phyloP scores from a whole-genome alignment of 2,797 vertebrate genomes.

The Thunnus albacares region DNA sequence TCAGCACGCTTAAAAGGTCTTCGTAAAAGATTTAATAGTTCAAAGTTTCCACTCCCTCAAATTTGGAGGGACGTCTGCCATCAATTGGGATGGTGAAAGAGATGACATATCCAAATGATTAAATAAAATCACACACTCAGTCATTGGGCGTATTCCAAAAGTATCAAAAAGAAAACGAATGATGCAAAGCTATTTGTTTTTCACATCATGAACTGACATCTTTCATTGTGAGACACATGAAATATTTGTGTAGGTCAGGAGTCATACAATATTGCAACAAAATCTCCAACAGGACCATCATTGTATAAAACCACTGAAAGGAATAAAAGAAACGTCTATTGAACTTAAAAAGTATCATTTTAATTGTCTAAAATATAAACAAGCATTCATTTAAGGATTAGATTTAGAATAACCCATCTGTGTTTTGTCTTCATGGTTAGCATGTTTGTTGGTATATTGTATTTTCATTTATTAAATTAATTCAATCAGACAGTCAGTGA shows the following conservation, averaged over 20 bases:
- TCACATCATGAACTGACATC: background rate
- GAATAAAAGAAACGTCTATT: background rate
- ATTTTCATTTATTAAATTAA: background rate
- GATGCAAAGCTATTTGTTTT: constrained; percentile 32
- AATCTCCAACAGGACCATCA: background rate
- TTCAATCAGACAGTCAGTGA: constrained; percentile 1
- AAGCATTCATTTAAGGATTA: background rate
- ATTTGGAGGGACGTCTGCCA: constrained; percentile 33
- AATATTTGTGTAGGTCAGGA: constrained; percentile 23
- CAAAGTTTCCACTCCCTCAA: constrained; percentile 57
- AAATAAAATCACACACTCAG: constrained; percentile 37
- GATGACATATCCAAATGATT: constrained; percentile 39
- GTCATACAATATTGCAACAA: constrained; percentile 7
- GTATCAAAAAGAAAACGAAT: constrained; percentile 44
- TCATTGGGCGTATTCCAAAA: constrained; percentile 32
- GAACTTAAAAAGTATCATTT: background rate
- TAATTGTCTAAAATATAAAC: background rate
- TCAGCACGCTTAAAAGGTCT: constrained; percentile 25
- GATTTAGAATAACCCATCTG: background rate
- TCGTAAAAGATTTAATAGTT: constrained; percentile 35
- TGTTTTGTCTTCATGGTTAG: too few relatives aligned
- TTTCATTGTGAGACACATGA: constrained; percentile 20
- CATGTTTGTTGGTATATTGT: background rate
- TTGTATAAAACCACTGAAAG: background rate
- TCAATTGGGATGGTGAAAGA: constrained; percentile 27